Percentiles rank a stretch among this genome's conserved stretches.
Conservation (phyloP, 2,888 invertebrate species). For the Temnothorax unifasciatus region DNA sequence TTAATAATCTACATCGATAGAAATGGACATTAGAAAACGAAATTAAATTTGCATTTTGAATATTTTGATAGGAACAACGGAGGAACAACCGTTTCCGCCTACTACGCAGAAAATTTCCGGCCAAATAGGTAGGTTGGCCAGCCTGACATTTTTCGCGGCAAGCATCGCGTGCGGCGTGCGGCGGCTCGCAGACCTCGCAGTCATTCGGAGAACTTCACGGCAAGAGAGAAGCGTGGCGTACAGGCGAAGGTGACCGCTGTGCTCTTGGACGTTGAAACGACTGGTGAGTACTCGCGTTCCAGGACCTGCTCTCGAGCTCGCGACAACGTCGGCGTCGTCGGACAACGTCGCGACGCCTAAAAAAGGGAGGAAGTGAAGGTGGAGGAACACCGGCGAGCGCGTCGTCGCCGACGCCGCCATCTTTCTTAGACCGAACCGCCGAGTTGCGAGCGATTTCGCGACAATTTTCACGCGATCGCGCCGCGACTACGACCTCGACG, state of each 20-base stretch:
- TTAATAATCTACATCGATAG: no score
- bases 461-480: not conserved
- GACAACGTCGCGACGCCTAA: no score
- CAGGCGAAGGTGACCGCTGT: not conserved
- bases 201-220: not conserved
- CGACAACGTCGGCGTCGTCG: not conserved
- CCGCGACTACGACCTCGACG: no score
- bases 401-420: conserved; percentile 17
- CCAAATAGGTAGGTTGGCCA: conserved; percentile 34
- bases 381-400: not conserved
- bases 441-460: not conserved
- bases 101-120: not conserved
- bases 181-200: conserved; percentile 42
- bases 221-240: not conserved
- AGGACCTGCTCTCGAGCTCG: not conserved
- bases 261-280: no score
- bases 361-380: not conserved
- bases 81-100: no score
- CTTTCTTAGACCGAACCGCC: not conserved
- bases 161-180: conserved; percentile 61
- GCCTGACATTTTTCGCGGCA: conserved; percentile 71
- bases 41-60: no score
- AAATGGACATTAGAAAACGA: no score
- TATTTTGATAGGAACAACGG: no score
- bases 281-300: not conserved